These are phyloP conservation scores for Leptoclinus maculatus DNA, from an alignment of 2,797 vertebrate species.

Conservation along the genomic window DNA sequence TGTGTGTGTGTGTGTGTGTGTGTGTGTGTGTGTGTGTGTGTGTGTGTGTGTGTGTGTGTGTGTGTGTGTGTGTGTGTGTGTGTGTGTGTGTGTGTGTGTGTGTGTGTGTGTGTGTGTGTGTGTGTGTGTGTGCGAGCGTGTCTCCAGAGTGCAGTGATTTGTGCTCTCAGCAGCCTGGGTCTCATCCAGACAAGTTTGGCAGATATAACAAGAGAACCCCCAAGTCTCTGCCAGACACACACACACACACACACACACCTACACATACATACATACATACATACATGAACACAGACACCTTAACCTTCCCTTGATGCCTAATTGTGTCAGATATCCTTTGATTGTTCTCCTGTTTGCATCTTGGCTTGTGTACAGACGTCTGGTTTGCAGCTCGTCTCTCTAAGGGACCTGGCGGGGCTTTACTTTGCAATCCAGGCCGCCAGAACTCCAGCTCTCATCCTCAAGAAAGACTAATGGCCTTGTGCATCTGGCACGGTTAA, in stretches of 20 bases:
- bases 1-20: slow-evolving; percentile 42
- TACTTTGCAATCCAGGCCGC: slow-evolving; percentile 6
- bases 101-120: too few species aligned
- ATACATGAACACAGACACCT: slow-evolving; percentile 12
- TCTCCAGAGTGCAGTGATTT: slow-evolving; percentile 61
- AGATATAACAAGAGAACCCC: slow-evolving; percentile 61
- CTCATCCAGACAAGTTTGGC: slow-evolving; percentile 66
- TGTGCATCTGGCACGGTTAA: slow-evolving; percentile 20
- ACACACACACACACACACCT: slow-evolving; percentile 14
- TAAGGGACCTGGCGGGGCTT: slow-evolving; percentile 10
- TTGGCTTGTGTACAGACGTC: slow-evolving; percentile 54
- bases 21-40: slow-evolving; percentile 50
- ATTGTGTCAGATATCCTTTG: slow-evolving; percentile 27
- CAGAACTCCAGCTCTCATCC: slow-evolving; percentile 26
- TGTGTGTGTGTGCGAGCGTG: not conserved
- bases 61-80: slow-evolving; percentile 20
- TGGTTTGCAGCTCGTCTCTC: slow-evolving; percentile 51
- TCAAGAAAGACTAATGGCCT: slow-evolving; percentile 29
- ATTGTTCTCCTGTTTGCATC: slow-evolving; percentile 24
- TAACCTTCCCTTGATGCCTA: not conserved
- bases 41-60: slow-evolving; percentile 25
- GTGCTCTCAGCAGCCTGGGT: slow-evolving; percentile 55
- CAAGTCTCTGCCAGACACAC: slow-evolving; percentile 53
- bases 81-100: too few species aligned
- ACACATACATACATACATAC: too few species aligned